These are phyloP conservation scores for Oreortyx pictus DNA, from an alignment of 2,797 vertebrate species.

Conservation along the genomic window DNA sequence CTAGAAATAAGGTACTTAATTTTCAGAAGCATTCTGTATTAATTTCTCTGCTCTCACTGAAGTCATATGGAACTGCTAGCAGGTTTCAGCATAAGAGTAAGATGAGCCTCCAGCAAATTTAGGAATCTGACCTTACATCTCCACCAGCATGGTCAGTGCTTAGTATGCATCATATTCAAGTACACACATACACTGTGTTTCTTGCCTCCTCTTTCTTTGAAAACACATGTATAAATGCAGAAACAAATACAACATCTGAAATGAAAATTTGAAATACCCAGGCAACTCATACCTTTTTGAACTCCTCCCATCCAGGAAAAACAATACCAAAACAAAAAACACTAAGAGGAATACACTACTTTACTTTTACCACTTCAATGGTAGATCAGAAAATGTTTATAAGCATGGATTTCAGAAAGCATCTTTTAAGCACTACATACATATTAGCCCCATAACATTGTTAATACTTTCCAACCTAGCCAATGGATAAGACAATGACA, in stretches of 20 bases:
- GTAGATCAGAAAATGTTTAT: background rate
- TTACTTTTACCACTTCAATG: background rate
- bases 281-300: background rate
- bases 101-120: background rate
- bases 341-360: background rate
- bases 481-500: background rate
- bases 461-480: background rate
- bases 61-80: background rate
- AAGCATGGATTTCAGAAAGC: conserved; percentile 10
- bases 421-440: background rate
- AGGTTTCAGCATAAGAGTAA: background rate
- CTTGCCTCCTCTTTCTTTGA: background rate
- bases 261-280: background rate
- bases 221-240: background rate
- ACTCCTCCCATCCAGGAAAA: conserved; percentile 8
- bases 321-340: background rate
- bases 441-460: background rate
- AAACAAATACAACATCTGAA: background rate
- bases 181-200: background rate
- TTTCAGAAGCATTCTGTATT: conserved; percentile 34
- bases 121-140: conserved; percentile 34
- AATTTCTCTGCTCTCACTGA: conserved; percentile 18
- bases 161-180: background rate
- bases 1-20: conserved; percentile 52
- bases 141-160: conserved; percentile 4